A percentile compares a stretch with the other conserved stretches of the same genome.
Evolutionary conservation across 2,113 vertebrate genomes (phyloP).

Genomic region (Chaenogobius annularis): DNA sequence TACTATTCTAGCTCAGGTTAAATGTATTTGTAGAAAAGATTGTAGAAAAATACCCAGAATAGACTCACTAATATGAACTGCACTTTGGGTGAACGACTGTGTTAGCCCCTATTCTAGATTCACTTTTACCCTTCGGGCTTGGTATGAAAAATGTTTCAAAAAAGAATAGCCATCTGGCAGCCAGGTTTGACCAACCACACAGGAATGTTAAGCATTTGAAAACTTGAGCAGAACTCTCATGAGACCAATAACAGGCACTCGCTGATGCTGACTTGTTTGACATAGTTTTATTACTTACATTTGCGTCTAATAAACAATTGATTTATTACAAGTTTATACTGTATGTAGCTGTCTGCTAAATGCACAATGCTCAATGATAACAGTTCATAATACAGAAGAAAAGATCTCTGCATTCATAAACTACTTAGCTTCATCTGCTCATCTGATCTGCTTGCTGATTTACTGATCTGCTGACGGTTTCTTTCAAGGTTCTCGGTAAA

Average conservation of each 20-base stretch:
- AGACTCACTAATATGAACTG: background rate
- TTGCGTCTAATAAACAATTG: background rate
- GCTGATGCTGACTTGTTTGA: background rate
- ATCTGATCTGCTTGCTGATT: no score
- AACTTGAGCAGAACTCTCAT: conserved; percentile 2
- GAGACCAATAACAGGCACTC: conserved; percentile 10
- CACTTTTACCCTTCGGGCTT: conserved; percentile 18
- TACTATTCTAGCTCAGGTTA: background rate
- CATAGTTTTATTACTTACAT: background rate
- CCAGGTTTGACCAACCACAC: conserved; percentile 30
- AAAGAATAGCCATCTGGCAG: conserved; percentile 55
- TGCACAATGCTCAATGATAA: background rate
- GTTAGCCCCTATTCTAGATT: conserved; percentile 13
- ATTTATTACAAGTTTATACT: background rate
- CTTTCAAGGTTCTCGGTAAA: no score
- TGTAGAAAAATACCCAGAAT: conserved; percentile 2
- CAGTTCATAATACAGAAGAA: no score
- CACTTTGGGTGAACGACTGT: background rate
- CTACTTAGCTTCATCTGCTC: no score
- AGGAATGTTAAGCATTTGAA: conserved; percentile 32
- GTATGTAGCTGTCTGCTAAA: background rate
- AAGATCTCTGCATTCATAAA: no score
- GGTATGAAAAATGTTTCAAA: conserved; percentile 22
- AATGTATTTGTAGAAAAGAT: background rate
- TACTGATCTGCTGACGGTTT: no score